Percentiles rank a stretch among this genome's conserved stretches.
Conservation (phyloP, 2,797 vertebrate genomes). For the Euthynnus affinis region DNA sequence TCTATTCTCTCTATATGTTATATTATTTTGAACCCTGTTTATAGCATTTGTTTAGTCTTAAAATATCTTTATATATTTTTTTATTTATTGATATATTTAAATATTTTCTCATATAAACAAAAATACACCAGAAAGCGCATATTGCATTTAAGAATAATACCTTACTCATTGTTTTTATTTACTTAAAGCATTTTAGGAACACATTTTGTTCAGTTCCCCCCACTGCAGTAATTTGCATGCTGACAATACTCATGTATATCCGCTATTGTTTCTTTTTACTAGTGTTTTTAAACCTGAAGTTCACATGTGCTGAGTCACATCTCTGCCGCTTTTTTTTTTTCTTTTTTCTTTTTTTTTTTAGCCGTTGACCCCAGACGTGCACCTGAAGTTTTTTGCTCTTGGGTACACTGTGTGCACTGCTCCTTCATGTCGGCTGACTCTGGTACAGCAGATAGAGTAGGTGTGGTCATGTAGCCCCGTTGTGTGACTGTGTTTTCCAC, state of each 20-base stretch:
- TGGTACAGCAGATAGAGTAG: conserved; percentile 75
- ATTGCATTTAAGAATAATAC: not conserved
- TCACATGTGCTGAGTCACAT: conserved; percentile 38
- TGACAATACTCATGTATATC: conserved; percentile 50
- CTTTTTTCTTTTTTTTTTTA: conserved; percentile 13
- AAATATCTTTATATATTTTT: not conserved
- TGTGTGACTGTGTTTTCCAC: conserved; percentile 58
- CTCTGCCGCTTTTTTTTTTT: not conserved
- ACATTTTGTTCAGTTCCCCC: conserved; percentile 59
- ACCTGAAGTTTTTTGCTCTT: conserved; percentile 21
- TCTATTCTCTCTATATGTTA: not conserved
- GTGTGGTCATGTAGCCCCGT: conserved; percentile 72
- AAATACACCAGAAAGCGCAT: not conserved
- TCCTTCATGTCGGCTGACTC: conserved; percentile 56
- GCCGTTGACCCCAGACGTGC: conserved; percentile 12
- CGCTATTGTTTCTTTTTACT: conserved; percentile 44
- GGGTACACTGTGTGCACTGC: conserved; percentile 29
- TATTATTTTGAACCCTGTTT: conserved; percentile 9
- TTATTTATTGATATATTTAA: not conserved
- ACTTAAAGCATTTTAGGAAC: conserved; percentile 31
- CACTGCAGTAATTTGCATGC: conserved; percentile 83
- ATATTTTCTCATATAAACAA: not conserved
- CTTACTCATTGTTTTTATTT: conserved; percentile 14
- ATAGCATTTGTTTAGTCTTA: not conserved
- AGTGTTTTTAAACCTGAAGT: conserved; percentile 22